Evolutionary conservation across 2,113 vertebrate species (phyloP).

Genomic region (Oreotragus oreotragus): DNA sequence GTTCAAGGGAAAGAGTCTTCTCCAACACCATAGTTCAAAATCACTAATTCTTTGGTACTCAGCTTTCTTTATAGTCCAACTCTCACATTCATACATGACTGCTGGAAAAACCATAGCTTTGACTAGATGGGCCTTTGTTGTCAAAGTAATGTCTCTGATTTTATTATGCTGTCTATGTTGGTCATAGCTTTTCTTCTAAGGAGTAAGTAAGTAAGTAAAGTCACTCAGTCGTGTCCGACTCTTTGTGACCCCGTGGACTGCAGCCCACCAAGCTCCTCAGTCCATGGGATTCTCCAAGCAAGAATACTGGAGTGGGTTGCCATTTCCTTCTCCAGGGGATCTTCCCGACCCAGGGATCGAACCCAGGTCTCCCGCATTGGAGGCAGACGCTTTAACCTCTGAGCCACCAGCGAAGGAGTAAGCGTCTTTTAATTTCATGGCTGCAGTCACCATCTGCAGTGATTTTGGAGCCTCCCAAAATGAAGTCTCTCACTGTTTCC

Average conservation of each 20-base stretch:
- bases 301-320: too few species aligned
- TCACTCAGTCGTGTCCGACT: too few species aligned
- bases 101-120: not conserved
- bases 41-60: not conserved
- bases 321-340: too few species aligned
- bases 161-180: not conserved
- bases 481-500: not conserved
- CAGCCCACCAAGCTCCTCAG: too few species aligned
- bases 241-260: too few species aligned
- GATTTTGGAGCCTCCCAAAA: not conserved
- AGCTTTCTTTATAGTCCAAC: not conserved
- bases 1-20: not conserved
- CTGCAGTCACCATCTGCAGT: not conserved
- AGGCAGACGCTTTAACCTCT: too few species aligned
- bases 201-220: too few species aligned
- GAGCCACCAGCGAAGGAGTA: too few species aligned
- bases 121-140: not conserved
- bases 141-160: not conserved
- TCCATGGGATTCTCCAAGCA: too few species aligned
- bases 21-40: not conserved
- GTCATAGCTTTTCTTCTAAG: not conserved
- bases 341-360: too few species aligned
- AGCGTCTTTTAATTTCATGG: not conserved
- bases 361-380: too few species aligned
- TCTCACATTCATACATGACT: not conserved